Conservation (phyloP, 2,113 vertebrate species). For the Cryptomyrus ogoouensis region DNA sequence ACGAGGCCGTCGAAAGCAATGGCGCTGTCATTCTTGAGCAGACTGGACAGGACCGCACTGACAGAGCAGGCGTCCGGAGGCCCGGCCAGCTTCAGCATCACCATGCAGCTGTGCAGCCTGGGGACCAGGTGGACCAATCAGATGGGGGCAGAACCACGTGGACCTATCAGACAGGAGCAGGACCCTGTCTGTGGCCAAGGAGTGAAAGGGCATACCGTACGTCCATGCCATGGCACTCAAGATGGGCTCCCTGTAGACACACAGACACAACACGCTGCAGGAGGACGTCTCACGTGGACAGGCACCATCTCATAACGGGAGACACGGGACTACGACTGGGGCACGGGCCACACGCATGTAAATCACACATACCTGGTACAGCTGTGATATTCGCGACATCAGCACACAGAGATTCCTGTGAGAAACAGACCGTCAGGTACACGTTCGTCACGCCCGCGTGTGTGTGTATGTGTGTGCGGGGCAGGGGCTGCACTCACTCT, state of each 20-base stretch:
- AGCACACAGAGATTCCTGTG: not conserved
- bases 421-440: not conserved
- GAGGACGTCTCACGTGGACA: not conserved
- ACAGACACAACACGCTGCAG: not conserved
- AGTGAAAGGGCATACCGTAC: constrained; percentile 36
- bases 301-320: not conserved
- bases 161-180: not conserved
- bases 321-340: not conserved
- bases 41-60: not conserved
- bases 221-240: constrained; percentile 41
- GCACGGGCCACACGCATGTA: not conserved
- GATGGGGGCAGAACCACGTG: not conserved
- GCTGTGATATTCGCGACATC: not conserved
- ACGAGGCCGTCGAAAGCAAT: not conserved
- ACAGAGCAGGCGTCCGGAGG: not conserved
- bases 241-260: constrained; percentile 34
- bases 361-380: not conserved
- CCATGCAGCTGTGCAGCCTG: constrained; percentile 15
- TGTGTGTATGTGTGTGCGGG: not conserved
- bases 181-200: constrained; percentile 1
- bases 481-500: not conserved
- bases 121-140: not conserved
- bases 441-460: not conserved
- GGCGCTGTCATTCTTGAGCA: not conserved
- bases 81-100: not conserved